Evolutionary conservation across 2,888 invertebrate genomes (phyloP).

Genomic region (Troglohyphantes excavatus): DNA sequence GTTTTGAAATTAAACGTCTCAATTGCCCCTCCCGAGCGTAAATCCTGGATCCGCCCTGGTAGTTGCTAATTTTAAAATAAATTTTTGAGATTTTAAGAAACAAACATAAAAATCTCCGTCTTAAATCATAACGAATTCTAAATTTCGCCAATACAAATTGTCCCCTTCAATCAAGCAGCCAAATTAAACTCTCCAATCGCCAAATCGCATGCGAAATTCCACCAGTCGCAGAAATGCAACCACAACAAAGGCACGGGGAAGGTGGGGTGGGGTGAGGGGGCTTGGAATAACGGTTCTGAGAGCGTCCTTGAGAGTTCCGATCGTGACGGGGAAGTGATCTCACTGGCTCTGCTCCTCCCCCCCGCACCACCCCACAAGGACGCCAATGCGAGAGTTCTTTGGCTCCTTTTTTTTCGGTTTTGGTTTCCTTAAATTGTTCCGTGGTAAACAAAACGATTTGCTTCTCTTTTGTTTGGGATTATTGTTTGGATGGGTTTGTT

Average conservation of each 20-base stretch:
- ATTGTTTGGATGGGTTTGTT: slow-evolving; percentile 1
- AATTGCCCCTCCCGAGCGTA: no score
- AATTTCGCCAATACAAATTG: no score
- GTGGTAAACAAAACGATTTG: neutral
- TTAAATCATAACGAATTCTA: no score
- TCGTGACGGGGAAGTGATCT: slow-evolving; percentile 73
- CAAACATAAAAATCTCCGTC: no score
- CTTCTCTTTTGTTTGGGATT: neutral
- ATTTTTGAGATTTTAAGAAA: no score
- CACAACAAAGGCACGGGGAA: neutral
- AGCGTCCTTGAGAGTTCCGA: slow-evolving; percentile 65
- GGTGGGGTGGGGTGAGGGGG: slow-evolving; percentile 1
- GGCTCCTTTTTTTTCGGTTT: slow-evolving; percentile 1
- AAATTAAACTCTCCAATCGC: neutral
- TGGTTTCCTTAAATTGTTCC: slow-evolving; percentile 2
- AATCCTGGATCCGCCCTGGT: no score
- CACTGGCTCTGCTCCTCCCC: slow-evolving; percentile 22
- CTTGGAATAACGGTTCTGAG: slow-evolving; percentile 34
- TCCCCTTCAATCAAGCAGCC: no score
- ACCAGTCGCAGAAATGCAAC: neutral
- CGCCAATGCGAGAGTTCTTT: slow-evolving; percentile 35
- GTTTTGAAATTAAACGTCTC: no score
- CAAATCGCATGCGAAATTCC: neutral
- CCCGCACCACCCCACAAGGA: neutral
- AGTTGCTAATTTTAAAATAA: no score